These are phyloP conservation scores for Phylloscopus trochilus DNA, from an alignment of 2,113 vertebrate genomes.

Conservation along the genomic window DNA sequence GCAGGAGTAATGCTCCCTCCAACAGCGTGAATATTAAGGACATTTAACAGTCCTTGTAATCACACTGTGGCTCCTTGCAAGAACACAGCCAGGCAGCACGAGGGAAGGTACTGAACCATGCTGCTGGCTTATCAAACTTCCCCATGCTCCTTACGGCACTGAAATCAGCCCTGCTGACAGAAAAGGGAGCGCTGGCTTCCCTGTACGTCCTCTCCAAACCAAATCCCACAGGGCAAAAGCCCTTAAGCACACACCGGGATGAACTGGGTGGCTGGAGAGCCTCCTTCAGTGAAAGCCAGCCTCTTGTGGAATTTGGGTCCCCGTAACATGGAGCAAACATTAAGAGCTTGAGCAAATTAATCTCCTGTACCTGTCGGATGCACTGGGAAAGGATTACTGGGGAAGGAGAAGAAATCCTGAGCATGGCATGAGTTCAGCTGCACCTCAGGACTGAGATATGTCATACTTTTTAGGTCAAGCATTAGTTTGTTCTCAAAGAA, in stretches of 20 bases:
- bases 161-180: not conserved
- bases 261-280: not conserved
- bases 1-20: slow-evolving; percentile 5
- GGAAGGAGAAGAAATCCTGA: not conserved
- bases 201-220: fast-evolving
- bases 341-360: not conserved
- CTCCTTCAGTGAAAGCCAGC: not conserved
- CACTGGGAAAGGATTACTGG: not conserved
- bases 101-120: not conserved
- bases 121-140: not conserved
- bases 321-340: not conserved
- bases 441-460: not conserved
- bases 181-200: fast-evolving
- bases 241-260: not conserved
- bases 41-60: slow-evolving; percentile 62
- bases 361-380: not conserved
- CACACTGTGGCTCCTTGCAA: slow-evolving; percentile 16
- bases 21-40: slow-evolving; percentile 45
- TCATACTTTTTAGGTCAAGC: not conserved
- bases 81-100: not conserved
- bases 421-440: not conserved
- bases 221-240: fast-evolving
- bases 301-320: not conserved
- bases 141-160: fast-evolving
- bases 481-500: not conserved